Base-by-base conservation (phyloP, 1,140 invertebrate species). In the Reticulitermes speratus region DNA sequence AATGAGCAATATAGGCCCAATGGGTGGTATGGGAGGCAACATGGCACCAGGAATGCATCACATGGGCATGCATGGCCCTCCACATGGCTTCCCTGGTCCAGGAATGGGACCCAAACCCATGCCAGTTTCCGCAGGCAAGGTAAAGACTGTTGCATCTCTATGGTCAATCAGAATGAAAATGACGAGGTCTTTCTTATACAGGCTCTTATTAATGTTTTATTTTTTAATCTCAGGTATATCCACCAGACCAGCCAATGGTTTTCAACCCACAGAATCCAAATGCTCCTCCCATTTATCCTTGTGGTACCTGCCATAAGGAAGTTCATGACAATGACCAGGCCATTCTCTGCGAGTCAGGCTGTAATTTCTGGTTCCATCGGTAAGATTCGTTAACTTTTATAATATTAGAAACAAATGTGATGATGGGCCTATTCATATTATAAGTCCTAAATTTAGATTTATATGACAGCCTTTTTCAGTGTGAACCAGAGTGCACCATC, bases 331-430 rank as follows among this genome's bases (percentile, higher is more conserved):
- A 99, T 93, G 98, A 99, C 92, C 98, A 99, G 92, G 98, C 97
- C 14, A 98, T 99, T 88, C 93, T 99, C 84, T 99, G 98, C 92
- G 98, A 99, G 92, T 98, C 97, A 90, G 98, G 98, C 59, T 99
- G 98, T 92, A 99, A 99, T 92, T 99, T 99, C 92, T 99, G 98
- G 97, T 99, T 98, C 93, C 98, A 99, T 91, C 95, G 96, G 96
- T 97, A 91, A 93, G 91, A 55, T 55, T 21, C 0, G 19, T 55
- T 5, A 55, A 55, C 52, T 55, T 16, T 48, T 0, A 12, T 55
- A 55, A 21, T 21, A 16, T 55, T 55, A 55, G 16, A 55, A 55
- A 21, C 9, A 55, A 55, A 21, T 55, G 52, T 55, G 52, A 55
- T 55, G 52, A 55, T 55, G 19, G 19, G 14, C 19, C 9, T 55